Evolutionary conservation across 30 jellyfish, hydroid and myxozoan species (phyloP), one percentile per base, ranked within the genome.

Genomic region (Aurelia sp.): DNA sequence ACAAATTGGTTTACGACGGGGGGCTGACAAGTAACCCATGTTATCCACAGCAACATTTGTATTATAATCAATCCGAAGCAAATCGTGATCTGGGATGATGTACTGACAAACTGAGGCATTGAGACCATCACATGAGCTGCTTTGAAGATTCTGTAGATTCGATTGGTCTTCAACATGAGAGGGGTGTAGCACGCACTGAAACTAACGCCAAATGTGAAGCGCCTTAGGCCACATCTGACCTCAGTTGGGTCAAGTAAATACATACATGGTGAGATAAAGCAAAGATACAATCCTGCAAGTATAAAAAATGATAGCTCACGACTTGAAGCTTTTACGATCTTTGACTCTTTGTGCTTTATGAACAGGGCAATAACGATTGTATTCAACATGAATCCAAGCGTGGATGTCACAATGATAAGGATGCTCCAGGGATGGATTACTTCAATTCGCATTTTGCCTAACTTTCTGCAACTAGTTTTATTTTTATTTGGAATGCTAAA

Each of bases 181-280:
- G 98, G 98, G 8, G 98, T 89, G 79, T 84, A 92, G 78, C 98
- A 92, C 3, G 75, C 72, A 16, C 90, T 77, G 67, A 86, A 73
- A 37, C 96, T 69, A 33, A 92, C 68, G 47, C 98, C 98, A 50
- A 84, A 67, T 30, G 87, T 86, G 62, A 92, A 44, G 15, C 88
- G 83, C 58, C 73, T 89, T 19, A 71, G 70, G 11, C 73, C 86
- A 63, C 97, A 91, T 20, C 80, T 58, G 65, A 76, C 64, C 44
- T 50, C 40, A 4, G 89, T 64, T 51, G 95, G 95, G 4, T 75
- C 57, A 16, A 74, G 27, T 53, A 85, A 35, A 66, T 74, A 74
- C 22, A 76, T 20, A 53, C 74, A 27, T 51, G 95, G 90, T 37
- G 95, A 48, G 17, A 74, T 44, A 50, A 85, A 85, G 52, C 95